These are phyloP conservation scores for Pollenia griseotomentosa DNA, from an alignment of 2,888 invertebrate genomes.

Conservation along the genomic window DNA sequence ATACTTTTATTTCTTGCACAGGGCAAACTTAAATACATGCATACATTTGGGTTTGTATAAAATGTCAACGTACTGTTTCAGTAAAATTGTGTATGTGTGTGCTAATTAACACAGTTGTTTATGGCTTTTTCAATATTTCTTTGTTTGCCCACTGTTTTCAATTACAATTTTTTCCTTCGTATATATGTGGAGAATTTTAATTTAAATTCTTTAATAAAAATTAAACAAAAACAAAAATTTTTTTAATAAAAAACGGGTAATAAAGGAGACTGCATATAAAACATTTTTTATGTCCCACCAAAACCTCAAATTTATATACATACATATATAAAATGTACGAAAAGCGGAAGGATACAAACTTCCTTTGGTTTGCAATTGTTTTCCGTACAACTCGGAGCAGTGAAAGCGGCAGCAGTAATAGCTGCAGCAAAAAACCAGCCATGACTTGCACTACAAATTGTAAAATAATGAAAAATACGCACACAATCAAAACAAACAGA, in stretches of 20 bases:
- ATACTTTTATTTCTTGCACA: constrained; percentile 33
- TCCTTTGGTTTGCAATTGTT: constrained; percentile 72
- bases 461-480: constrained; percentile 63
- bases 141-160: constrained; percentile 35
- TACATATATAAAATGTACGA: constrained; percentile 37
- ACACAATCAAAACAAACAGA: constrained; percentile 7
- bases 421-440: constrained; percentile 49
- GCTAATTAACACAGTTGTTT: constrained; percentile 71
- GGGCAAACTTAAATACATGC: neutral
- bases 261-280: neutral
- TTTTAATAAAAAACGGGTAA: neutral
- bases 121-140: constrained; percentile 45
- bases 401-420: constrained; percentile 34
- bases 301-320: constrained; percentile 65
- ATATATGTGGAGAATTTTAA: constrained; percentile 59
- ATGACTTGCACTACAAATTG: constrained; percentile 70
- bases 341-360: constrained; percentile 72
- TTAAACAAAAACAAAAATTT: constrained; percentile 39
- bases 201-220: constrained; percentile 69
- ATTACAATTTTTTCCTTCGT: constrained; percentile 21
- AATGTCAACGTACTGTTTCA: neutral
- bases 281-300: constrained; percentile 6
- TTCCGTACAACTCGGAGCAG: constrained; percentile 62
- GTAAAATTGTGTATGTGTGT: neutral
- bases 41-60: neutral